Evolutionary conservation across 2,888 invertebrate species (phyloP).

Genomic region (Acrobasis repandana): DNA sequence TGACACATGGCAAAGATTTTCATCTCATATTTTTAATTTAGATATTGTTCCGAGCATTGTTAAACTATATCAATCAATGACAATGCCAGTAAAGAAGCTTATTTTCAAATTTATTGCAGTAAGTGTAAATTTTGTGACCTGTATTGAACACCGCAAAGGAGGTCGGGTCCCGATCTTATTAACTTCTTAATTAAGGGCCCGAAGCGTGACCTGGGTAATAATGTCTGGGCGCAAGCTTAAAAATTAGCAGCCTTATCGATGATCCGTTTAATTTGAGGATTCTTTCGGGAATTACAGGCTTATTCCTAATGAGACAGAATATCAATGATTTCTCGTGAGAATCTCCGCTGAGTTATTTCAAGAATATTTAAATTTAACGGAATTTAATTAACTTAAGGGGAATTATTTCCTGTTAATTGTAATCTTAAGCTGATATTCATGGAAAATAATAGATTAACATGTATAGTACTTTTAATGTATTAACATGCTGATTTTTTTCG

Average conservation of each 20-base stretch:
- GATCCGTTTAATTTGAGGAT: conserved; percentile 40
- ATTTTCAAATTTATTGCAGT: conserved; percentile 10
- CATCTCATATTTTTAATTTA: no score
- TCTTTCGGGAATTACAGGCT: conserved; percentile 28
- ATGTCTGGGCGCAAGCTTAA: conserved; percentile 42
- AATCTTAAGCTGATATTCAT: no score
- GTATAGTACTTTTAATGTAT: no score
- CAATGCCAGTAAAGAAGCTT: not conserved
- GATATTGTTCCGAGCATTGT: no score
- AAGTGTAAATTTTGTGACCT: conserved; percentile 44
- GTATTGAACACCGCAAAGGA: conserved; percentile 61
- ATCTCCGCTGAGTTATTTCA: not conserved
- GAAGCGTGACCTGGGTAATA: conserved; percentile 60
- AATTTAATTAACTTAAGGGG: not conserved
- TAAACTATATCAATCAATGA: no score
- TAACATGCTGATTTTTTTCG: no score
- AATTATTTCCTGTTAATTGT: not conserved
- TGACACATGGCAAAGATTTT: no score
- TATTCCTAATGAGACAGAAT: conserved; percentile 16
- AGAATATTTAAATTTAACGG: not conserved
- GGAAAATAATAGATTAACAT: no score
- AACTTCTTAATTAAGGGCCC: conserved; percentile 73
- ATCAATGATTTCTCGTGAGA: conserved; percentile 14
- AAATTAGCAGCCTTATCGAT: conserved; percentile 22
- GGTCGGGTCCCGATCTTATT: conserved; percentile 66